A percentile compares a stretch with the other conserved stretches of the same genome.
Evolutionary conservation across 2,113 vertebrate species (phyloP).

Genomic region (Dromiciops gliroides): DNA sequence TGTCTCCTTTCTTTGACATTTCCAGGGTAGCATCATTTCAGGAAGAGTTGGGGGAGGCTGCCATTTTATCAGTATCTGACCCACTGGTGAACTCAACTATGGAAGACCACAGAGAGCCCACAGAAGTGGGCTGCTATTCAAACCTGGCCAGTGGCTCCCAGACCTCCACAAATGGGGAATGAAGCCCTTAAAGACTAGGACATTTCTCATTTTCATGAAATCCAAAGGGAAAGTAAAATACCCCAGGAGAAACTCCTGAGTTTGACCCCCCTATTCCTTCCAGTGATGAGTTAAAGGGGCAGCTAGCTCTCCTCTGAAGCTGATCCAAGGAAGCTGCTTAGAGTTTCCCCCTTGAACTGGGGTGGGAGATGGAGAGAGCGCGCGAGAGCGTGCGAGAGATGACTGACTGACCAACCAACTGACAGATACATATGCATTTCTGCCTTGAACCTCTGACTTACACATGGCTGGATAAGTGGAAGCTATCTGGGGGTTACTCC

Average conservation of each 20-base stretch:
- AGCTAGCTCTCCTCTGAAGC: neutral
- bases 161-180: neutral
- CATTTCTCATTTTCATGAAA: slow-evolving; percentile 45
- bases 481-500: neutral
- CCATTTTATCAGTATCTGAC: slow-evolving; percentile 44
- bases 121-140: slow-evolving; percentile 32
- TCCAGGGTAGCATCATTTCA: slow-evolving; percentile 46
- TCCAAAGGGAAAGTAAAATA: slow-evolving; percentile 21
- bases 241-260: slow-evolving; percentile 24
- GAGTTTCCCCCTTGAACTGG: no score
- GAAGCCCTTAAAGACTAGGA: neutral
- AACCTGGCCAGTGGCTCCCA: slow-evolving; percentile 11
- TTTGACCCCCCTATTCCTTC: neutral
- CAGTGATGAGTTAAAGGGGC: neutral
- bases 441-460: neutral
- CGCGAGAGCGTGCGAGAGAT: no score
- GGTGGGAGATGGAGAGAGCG: no score
- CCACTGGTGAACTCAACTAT: slow-evolving; percentile 40
- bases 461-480: neutral
- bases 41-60: slow-evolving; percentile 33
- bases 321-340: no score
- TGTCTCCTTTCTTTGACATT: slow-evolving; percentile 45
- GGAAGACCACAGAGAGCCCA: slow-evolving; percentile 8
- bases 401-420: neutral
- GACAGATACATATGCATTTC: neutral